Base-by-base conservation (phyloP, 2,797 vertebrate species). In the Limosa lapponica region DNA sequence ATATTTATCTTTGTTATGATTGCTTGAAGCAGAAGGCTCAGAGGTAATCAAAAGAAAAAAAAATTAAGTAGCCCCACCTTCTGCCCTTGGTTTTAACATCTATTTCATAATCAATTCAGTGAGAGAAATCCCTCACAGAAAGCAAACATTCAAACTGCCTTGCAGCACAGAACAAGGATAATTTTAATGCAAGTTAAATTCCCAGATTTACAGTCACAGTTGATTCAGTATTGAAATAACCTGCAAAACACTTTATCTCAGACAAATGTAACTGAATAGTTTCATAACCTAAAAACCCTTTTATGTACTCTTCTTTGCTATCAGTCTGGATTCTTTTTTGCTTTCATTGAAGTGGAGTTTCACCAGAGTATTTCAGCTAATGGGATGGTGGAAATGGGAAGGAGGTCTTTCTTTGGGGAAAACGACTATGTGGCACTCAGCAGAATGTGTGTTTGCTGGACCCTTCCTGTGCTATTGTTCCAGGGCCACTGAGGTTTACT, bases 1-100 rank as follows among this genome's bases (percentile, higher is more conserved):
- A 95, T 94, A 90, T 95, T 96, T 94, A 55, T 82, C 82, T 72
- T 86, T 95, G 54, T 83, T 95, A 70, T 52, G 69, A 81, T 61
- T 90, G 28, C 27, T 70, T 86, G 77, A 94, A 92, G 75, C 58
- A 94, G 82, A 92, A 91, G 73, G 64, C 55, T 96, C 67, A 89
- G 84, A 92, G 25, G 15, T 64, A 72, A 41, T 82, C 62, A 82
- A 82, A 80, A 69, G 34, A 41, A 82, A 92, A 89, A 65, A 57
- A 67, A 69, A 20, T 16, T 70, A 73, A 87, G 66, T 72, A 87
- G 14, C 41, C 67, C 30, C 39, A 92, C 67, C 52, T 93, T 90
- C 81, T 89, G 83, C 65, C 90, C 58, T 90, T 86, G 51, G 25
- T 66, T 91, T 93, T 94, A 58, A 82, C 54, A 66, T 75, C 55